These are phyloP conservation scores for Coregonus clupeaformis DNA, from an alignment of 2,113 vertebrate genomes.

Conservation along the genomic window DNA sequence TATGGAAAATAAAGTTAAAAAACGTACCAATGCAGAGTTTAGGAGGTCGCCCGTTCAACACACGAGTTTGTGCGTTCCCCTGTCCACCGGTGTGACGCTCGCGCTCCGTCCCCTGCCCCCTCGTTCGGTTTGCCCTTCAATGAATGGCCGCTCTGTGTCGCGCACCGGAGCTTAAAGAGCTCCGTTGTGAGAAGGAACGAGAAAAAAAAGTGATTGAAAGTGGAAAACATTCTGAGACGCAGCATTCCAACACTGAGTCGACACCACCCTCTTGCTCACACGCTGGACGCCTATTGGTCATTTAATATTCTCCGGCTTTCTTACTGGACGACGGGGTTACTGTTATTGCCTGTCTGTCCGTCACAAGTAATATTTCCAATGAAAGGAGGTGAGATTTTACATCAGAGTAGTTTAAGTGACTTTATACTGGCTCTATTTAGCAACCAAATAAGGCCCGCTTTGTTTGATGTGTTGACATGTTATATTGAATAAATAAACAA, in stretches of 20 bases:
- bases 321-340: slow-evolving; percentile 42
- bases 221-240: slow-evolving; percentile 77
- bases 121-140: slow-evolving; percentile 51
- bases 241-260: slow-evolving; percentile 57
- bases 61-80: slow-evolving; percentile 74
- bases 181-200: slow-evolving; percentile 75
- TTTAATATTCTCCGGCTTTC: slow-evolving; percentile 29
- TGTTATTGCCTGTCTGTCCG: slow-evolving; percentile 49
- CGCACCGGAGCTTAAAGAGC: slow-evolving; percentile 78
- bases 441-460: slow-evolving; percentile 63
- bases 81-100: slow-evolving; percentile 52
- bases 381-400: slow-evolving; percentile 71
- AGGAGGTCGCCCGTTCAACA: slow-evolving; percentile 60
- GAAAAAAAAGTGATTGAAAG: slow-evolving; percentile 71
- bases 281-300: slow-evolving; percentile 49
- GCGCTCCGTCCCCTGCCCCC: slow-evolving; percentile 40
- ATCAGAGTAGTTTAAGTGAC: slow-evolving; percentile 64
- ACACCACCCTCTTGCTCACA: slow-evolving; percentile 37
- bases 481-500: slow-evolving; percentile 75
- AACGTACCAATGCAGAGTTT: slow-evolving; percentile 67
- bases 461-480: slow-evolving; percentile 68
- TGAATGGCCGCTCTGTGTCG: slow-evolving; percentile 83
- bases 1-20: slow-evolving; percentile 40
- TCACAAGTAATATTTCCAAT: slow-evolving; percentile 57
- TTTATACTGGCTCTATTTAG: slow-evolving; percentile 70